Base-by-base conservation (phyloP, 2,113 vertebrate genomes). In the Epinephelus lanceolatus region DNA sequence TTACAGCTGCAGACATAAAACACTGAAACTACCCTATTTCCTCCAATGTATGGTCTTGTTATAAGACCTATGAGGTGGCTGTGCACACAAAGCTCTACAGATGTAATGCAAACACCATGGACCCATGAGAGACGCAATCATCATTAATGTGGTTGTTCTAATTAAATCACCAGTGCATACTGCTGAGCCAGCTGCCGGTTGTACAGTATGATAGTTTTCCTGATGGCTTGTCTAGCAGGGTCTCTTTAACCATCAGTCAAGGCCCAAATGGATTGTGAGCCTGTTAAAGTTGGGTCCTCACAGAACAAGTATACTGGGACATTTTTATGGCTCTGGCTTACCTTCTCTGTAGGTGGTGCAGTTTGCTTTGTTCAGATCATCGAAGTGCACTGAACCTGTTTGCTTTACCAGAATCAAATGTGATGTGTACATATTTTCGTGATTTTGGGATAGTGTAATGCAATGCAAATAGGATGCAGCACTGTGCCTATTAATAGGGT, bases 121-220 rank as follows among this genome's bases (percentile, higher is more conserved):
- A 69, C 84, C 86, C 78, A 73, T 52, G 84, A 83, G 88, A 90
- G 81, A 67, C 52, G n/a, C 85, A 88, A 84, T 90, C 88, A 89
- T 85, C 86, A 86, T 91, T 92, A 88, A 89, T 89, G 84, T 73
- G 85, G 66, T 74, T 81, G 69, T 86, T 88, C 83, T 91, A 91
- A 91, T 88, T 59, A 89, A 92, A 89, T 89, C 91, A 90, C 66
- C 73, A 65, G 86, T 76, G 78, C 88, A 72, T 76, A 71, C 57
- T 88, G 90, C 81, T 89, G 84, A 88, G 84, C 78, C 85, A 88
- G 90, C 84, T 80, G 78, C 83, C 42, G 13, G 40, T 71, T 71
- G 56, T 45, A 45, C 42, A 12, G 42, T 67, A 56, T 83, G 75
- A 82, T 27, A 25, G 70, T 75, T 83, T 87, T 57, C 85, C 77